phyloP scores from a whole-genome alignment of 1,140 invertebrate species.

The Tyrophagus putrescentiae region DNA sequence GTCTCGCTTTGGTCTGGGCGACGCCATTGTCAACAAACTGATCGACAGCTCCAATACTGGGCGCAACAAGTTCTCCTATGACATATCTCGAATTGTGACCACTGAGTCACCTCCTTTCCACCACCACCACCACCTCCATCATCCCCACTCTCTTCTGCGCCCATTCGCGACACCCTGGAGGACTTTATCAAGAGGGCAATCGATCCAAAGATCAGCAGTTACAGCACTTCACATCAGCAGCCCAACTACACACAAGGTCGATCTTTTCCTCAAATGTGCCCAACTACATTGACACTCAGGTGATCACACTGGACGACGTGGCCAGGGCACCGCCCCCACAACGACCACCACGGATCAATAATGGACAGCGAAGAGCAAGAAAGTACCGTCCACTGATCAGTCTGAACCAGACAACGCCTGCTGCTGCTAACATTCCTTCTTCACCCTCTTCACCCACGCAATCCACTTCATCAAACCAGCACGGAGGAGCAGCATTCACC shows the following conservation, averaged over 20 bases:
- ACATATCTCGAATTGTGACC: neutral
- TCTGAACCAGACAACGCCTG: neutral
- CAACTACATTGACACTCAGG: no score
- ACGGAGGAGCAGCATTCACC: neutral
- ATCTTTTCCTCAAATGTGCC: constrained; percentile 10
- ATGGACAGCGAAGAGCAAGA: neutral
- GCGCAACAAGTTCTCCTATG: neutral
- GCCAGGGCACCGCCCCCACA: no score
- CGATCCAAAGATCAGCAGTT: neutral
- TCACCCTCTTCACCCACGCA: neutral
- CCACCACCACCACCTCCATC: neutral
- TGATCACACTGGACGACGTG: no score
- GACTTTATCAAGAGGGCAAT: constrained; percentile 10
- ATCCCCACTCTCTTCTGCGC: neutral
- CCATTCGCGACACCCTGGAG: neutral
- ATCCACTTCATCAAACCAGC: no score
- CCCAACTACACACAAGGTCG: neutral
- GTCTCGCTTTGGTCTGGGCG: neutral
- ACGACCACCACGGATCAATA: no score
- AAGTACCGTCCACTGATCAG: constrained; percentile 11
- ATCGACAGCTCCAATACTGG: neutral
- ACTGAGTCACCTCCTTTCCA: neutral
- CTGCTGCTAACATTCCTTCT: neutral
- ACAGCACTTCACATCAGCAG: neutral
- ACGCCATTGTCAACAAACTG: neutral